phyloP scores from a whole-genome alignment of 2,888 invertebrate species.

The Volucella zonaria region DNA sequence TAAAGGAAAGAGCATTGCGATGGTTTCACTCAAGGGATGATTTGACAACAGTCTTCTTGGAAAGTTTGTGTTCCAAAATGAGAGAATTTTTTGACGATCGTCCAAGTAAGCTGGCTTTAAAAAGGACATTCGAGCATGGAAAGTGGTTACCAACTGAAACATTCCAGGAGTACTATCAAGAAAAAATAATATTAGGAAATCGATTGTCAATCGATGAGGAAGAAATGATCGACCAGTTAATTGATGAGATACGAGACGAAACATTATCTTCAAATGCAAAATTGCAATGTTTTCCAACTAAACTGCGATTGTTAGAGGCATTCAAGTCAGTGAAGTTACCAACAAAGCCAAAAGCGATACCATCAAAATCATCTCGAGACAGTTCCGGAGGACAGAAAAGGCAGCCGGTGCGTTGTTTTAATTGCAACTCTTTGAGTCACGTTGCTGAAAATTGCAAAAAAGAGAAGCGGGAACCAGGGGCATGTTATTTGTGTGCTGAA shows the following conservation, averaged over 20 bases:
- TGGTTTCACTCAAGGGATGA: too few species aligned
- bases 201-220: constrained; percentile 36
- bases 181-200: constrained; percentile 23
- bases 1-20: too few species aligned
- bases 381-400: constrained; percentile 22
- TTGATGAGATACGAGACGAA: neutral
- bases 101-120: neutral
- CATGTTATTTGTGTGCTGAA: neutral
- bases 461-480: constrained; percentile 6
- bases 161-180: too few species aligned
- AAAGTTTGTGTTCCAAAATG: too few species aligned
- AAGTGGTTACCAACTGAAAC: constrained; percentile 45
- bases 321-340: constrained; percentile 24
- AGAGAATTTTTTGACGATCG: too few species aligned
- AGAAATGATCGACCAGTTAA: constrained; percentile 47
- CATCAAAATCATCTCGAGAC: constrained; percentile 24
- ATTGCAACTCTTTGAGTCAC: neutral
- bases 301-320: constrained; percentile 46
- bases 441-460: constrained; percentile 8
- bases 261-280: too few species aligned
- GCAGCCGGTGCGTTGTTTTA: neutral
- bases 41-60: too few species aligned
- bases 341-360: too few species aligned
- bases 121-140: constrained; percentile 43
- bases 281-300: too few species aligned